Evolutionary conservation across 2,888 invertebrate species (phyloP), one percentile per base, ranked within the genome.

Genomic region (Chloromyia formosa): DNA sequence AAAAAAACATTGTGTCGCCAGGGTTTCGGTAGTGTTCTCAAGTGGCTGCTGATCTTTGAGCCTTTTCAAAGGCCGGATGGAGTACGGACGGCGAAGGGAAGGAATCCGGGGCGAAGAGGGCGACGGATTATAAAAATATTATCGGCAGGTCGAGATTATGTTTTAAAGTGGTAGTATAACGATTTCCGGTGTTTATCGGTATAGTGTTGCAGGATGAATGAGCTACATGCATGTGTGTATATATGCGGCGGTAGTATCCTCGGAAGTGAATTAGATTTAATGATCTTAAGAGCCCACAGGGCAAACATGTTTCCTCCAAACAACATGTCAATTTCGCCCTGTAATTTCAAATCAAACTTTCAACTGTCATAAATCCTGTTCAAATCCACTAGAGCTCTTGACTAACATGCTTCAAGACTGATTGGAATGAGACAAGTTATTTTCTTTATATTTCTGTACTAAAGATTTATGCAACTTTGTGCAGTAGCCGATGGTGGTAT

Each of bases 391-490:
- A 2, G 16, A 49, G 12, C 49, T 23, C 60, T n/a, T n/a, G n/a
- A n/a, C n/a, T n/a, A n/a, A n/a, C n/a, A n/a, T n/a, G n/a, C n/a
- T n/a, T n/a, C n/a, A n/a, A n/a, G n/a, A n/a, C n/a, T 16, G 16
- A 62, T 35, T 62, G 62, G 49, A 66, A 66, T 49, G 49, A 66
- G 62, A 64, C 62, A 64, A 66, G 64, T 64, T 64, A 42, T 16
- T 5, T 5, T 54, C 16, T n/a, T n/a, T n/a, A n/a, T n/a, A n/a
- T n/a, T n/a, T n/a, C n/a, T n/a, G 7, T 10, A 49, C 22, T 45
- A 16, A 66, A 45, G 66, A 66, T 66, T 66, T 49, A 66, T 66
- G 66, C 66, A 66, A 20, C 22, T 49, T 22, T 45, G 45, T 56
- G 56, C 3, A 56, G 12, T 10, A 49, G 16, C 49, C 27, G 7